phyloP scores from a whole-genome alignment of 2,888 invertebrate genomes.

The Gortyna flavago region DNA sequence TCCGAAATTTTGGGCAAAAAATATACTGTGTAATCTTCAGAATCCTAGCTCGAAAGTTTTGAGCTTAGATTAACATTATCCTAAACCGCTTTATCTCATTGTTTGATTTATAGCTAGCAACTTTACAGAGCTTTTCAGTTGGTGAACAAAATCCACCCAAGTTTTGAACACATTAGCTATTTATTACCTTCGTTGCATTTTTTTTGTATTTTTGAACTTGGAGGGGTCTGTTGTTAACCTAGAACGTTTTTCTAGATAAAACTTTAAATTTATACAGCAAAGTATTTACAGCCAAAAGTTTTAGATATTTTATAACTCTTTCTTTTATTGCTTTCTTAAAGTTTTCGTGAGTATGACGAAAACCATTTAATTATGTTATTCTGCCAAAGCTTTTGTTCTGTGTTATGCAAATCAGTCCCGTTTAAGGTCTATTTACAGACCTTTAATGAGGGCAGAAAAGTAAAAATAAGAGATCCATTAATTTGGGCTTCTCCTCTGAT shows the following conservation, averaged over 20 bases:
- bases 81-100: constrained; percentile 63
- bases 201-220: constrained; percentile 12
- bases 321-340: constrained; percentile 21
- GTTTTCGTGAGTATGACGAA: constrained; percentile 20
- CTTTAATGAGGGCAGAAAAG: constrained; percentile 17
- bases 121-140: constrained; percentile 56
- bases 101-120: constrained; percentile 66
- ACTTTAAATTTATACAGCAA: constrained; percentile 11
- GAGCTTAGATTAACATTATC: constrained; percentile 62
- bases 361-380: constrained; percentile 21
- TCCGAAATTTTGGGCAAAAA: too few species aligned
- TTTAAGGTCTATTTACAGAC: constrained; percentile 31
- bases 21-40: constrained; percentile 56
- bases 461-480: constrained; percentile 20
- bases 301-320: constrained; percentile 27
- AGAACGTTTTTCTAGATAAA: constrained; percentile 23
- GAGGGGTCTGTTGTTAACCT: background rate
- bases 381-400: constrained; percentile 15
- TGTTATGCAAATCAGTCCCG: constrained; percentile 8
- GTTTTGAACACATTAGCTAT: constrained; percentile 34
- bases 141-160: constrained; percentile 43
- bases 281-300: constrained; percentile 42
- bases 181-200: constrained; percentile 30
- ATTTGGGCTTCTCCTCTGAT: constrained; percentile 13
- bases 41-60: constrained; percentile 46